A percentile compares a stretch with the other conserved stretches of the same genome.
These are phyloP conservation scores for Tetranychus urticae DNA, from an alignment of 1,140 invertebrate species.

Conservation along the genomic window DNA sequence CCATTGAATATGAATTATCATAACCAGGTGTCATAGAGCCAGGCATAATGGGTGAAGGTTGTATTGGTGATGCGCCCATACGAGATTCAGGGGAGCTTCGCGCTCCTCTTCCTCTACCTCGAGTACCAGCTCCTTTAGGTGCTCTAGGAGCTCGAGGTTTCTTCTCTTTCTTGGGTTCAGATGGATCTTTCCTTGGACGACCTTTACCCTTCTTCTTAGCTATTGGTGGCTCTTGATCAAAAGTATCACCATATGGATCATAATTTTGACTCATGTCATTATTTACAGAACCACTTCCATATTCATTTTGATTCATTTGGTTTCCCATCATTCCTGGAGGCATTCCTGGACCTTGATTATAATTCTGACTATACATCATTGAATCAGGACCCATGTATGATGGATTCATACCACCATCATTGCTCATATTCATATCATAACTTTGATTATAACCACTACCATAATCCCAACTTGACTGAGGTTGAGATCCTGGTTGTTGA, in stretches of 20 bases:
- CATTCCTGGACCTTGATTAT: slow-evolving; percentile 3
- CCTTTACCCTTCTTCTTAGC: slow-evolving; percentile 8
- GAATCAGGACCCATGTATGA: not conserved
- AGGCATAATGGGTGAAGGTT: not conserved
- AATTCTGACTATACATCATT: slow-evolving; percentile 6
- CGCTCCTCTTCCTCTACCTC: slow-evolving; percentile 3
- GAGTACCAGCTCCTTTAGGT: not conserved
- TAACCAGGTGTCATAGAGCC: not conserved
- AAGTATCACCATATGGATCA: slow-evolving; percentile 10
- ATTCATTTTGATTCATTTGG: not conserved
- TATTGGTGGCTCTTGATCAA: slow-evolving; percentile 5
- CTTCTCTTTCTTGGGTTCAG: slow-evolving; percentile 9
- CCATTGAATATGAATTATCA: not conserved
- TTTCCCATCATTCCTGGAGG: not conserved
- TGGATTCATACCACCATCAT: not conserved
- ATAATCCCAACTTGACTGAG: slow-evolving; percentile 1
- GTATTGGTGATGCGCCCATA: not conserved
- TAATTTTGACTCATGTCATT: slow-evolving; percentile 4
- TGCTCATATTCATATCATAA: not conserved
- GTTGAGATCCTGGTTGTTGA: not conserved
- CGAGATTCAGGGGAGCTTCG: not conserved
- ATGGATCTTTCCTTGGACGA: slow-evolving; percentile 8
- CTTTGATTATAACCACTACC: not conserved
- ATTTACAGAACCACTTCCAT: not conserved
- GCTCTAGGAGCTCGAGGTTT: slow-evolving; percentile 9